Base-by-base conservation (phyloP, 2,888 invertebrate species). In the Macrophya annulata region DNA sequence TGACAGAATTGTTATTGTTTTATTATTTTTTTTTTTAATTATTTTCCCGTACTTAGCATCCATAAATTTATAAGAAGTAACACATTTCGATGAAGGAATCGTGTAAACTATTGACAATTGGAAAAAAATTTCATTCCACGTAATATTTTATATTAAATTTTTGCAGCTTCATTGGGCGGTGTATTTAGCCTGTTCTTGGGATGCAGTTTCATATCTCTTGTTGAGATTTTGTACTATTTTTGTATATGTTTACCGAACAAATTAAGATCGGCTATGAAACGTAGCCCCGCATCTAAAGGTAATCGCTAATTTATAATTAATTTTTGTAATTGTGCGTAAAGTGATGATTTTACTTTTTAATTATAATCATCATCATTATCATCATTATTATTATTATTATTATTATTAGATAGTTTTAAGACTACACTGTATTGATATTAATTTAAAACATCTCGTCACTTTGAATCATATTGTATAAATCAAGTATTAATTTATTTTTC, bases 131-230 rank as follows among this genome's bases (percentile, higher is more conserved):
- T 25, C 10, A 40, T 17, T 45, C 45, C 74, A 74, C 43, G 17
- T 37, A 21, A 55, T n/a, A n/a, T 55, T 8, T 17, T 55, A 2
- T 68, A 68, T 68, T 12, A 68, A 37, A 12, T 68, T 68, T 15
- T 93, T 93, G 87, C 87, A 94, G 94, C 94, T 71, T 94, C 94
- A 3, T 91, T 94, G 85, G 94, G 94, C 55, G 94, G 94, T 83
- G 93, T 94, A 8, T 94, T 94, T 88, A 93, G 94, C 83, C 90
- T 94, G 51, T 94, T 94, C 86, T 87, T 94, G 71, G 94, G 94
- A 31, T 94, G 94, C 89, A 94, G 94, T 88, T 92, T 94, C 85
- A 91, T 94, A 65, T 94, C 93, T 40, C 87, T 93, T 1, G 87
- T 93, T 43, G 94, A 94, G 90, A 90, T 94, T 45, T 84, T 94